Evolutionary conservation across 2,888 invertebrate species (phyloP).

Genomic region (Philhelius pedissequus): DNA sequence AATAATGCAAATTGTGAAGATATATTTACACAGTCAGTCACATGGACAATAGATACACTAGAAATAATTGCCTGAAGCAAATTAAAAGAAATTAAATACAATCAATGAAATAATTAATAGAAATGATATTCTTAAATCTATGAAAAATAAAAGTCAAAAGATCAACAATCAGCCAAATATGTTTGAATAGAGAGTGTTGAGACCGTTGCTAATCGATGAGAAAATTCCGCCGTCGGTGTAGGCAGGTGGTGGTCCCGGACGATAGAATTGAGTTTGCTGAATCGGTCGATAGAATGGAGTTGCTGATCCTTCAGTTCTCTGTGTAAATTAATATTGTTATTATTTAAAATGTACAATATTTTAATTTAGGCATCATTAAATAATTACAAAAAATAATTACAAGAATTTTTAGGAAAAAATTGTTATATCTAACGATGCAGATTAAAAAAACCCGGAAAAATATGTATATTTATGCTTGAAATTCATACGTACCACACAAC

Average conservation of each 20-base stretch:
- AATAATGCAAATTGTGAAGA: conserved; percentile 8
- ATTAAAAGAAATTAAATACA: conserved; percentile 64
- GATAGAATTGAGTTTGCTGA: conserved; percentile 79
- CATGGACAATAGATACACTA: conserved; percentile 30
- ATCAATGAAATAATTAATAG: conserved; percentile 68
- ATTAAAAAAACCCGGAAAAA: neutral
- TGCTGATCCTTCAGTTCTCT: conserved; percentile 83
- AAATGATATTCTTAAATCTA: conserved; percentile 69
- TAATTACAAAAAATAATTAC: neutral
- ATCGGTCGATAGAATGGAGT: conserved; percentile 83
- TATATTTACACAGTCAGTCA: neutral
- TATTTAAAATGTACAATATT: neutral
- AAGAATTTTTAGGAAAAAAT: neutral
- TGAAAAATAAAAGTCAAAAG: conserved; percentile 67
- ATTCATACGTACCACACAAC: neutral
- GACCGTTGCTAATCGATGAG: conserved; percentile 87
- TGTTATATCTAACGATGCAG: neutral
- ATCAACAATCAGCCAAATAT: conserved; percentile 83
- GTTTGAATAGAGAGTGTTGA: conserved; percentile 88
- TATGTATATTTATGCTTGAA: too few relatives aligned
- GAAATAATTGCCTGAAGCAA: conserved; percentile 65
- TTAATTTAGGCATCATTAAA: neutral
- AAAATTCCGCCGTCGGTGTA: conserved; percentile 83
- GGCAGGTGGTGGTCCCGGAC: conserved; percentile 78
- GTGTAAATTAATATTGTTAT: conserved; percentile 71